These are phyloP conservation scores for Peromyscus attwateri DNA, from an alignment of 2,797 vertebrate genomes.

Conservation along the genomic window DNA sequence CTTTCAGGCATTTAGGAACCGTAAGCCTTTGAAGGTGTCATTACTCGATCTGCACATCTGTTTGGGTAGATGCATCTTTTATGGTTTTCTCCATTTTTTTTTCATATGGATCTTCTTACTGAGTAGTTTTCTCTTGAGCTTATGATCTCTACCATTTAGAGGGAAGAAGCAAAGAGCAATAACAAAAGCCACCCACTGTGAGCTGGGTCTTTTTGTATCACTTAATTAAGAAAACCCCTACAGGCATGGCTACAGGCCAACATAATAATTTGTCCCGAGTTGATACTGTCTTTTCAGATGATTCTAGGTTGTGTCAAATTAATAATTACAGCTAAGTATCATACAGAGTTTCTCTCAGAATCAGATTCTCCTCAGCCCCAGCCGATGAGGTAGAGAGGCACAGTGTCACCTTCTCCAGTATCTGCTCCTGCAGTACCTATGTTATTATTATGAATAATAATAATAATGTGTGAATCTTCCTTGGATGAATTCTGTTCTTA, in stretches of 20 bases:
- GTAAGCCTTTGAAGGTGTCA: no score
- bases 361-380: background rate
- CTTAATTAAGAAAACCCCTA: background rate
- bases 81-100: background rate
- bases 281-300: background rate
- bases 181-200: background rate
- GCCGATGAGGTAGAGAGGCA: background rate
- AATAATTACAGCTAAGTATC: background rate
- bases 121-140: background rate
- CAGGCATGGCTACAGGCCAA: background rate
- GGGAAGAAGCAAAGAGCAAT: background rate
- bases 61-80: background rate
- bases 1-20: background rate
- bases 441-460: background rate
- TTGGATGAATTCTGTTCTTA: background rate
- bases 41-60: background rate
- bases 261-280: background rate
- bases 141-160: background rate
- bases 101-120: background rate
- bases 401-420: background rate
- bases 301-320: background rate
- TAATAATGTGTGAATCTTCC: background rate
- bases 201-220: background rate
- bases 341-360: background rate
- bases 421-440: no score